phyloP scores from a whole-genome alignment of 2,113 vertebrate species.

The Myocastor coypus region DNA sequence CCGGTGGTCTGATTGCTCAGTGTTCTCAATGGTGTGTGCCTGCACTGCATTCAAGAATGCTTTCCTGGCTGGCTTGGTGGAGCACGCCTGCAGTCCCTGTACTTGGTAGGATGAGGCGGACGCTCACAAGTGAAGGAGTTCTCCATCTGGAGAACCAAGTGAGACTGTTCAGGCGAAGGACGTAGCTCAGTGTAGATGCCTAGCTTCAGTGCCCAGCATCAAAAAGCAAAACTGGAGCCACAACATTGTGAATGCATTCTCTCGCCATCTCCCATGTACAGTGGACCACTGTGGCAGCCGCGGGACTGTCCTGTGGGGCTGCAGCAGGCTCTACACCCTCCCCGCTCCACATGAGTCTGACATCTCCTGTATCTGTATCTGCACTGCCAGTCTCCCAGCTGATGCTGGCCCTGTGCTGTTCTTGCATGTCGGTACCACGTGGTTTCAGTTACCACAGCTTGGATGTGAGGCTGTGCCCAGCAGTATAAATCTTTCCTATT shows the following conservation, averaged over 20 bases:
- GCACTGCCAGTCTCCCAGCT: not conserved
- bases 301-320: no score
- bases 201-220: not conserved
- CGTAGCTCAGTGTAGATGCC: not conserved
- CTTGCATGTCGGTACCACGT: not conserved
- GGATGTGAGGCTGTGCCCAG: not conserved
- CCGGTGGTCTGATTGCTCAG: not conserved
- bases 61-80: not conserved
- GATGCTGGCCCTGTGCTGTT: not conserved
- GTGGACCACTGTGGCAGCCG: fast-evolving
- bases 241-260: not conserved
- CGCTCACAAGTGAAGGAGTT: not conserved
- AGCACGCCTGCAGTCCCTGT: not conserved
- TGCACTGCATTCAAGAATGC: not conserved
- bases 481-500: not conserved
- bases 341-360: no score
- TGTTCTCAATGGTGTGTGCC: no score
- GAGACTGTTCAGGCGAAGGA: not conserved
- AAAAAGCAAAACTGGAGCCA: not conserved
- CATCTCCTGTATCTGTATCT: not conserved
- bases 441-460: no score
- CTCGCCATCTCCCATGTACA: not conserved
- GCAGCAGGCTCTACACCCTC: not conserved
- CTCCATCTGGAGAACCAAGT: not conserved
- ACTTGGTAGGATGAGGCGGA: not conserved